Percentiles rank a stretch among this genome's conserved stretches.
Evolutionary conservation across 2,113 vertebrate species (phyloP).

Genomic region (Vombatus ursinus): DNA sequence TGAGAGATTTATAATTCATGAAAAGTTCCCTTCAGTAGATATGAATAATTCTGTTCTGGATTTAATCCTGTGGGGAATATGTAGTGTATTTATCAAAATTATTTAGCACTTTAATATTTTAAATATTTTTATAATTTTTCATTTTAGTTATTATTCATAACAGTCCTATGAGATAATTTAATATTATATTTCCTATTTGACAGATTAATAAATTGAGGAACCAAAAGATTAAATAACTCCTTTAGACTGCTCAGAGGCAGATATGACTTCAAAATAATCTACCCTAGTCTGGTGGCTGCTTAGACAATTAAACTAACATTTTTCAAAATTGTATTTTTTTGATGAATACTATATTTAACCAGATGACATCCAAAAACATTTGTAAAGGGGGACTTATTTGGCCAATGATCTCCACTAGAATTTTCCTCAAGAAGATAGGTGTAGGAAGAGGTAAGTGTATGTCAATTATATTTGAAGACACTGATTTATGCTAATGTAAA

Average conservation of each 20-base stretch:
- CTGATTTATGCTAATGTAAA: neutral
- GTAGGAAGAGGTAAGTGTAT: neutral
- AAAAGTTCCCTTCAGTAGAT: neutral
- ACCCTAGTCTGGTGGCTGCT: too few relatives aligned
- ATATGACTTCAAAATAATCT: too few relatives aligned
- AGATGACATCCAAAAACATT: neutral
- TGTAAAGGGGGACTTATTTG: neutral
- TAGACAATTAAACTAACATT: too few relatives aligned
- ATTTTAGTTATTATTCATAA: conserved; percentile 31
- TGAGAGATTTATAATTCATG: conserved; percentile 35
- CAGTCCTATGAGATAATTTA: neutral
- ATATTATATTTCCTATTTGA: conserved; percentile 20
- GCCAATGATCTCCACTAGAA: neutral
- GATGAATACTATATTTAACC: neutral
- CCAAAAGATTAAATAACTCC: conserved; percentile 17
- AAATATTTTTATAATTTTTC: conserved; percentile 55
- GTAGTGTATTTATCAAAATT: neutral
- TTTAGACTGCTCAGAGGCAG: neutral
- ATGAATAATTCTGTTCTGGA: neutral
- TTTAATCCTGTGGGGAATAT: neutral
- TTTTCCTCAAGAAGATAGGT: neutral
- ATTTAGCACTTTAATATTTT: neutral
- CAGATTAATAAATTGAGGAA: conserved; percentile 1
- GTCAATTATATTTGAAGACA: neutral
- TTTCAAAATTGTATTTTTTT: neutral